A percentile compares a stretch with the other conserved stretches of the same genome.
Evolutionary conservation across 1,140 invertebrate genomes (phyloP).

Genomic region (Dermatophagoides farinae): DNA sequence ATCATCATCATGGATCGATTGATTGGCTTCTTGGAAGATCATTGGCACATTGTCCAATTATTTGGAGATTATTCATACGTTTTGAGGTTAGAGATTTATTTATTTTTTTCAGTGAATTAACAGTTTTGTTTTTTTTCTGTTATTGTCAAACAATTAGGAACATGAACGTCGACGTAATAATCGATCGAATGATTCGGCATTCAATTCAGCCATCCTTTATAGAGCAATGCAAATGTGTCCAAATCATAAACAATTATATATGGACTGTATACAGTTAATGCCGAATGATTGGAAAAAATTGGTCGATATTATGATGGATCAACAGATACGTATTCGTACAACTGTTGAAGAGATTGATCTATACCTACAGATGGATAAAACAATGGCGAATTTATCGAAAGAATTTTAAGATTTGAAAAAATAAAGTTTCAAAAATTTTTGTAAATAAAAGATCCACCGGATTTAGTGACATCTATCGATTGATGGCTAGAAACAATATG

Average conservation of each 20-base stretch:
- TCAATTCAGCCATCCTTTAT: constrained; percentile 27
- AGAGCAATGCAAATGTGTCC: constrained; percentile 28
- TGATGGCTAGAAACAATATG: too few species aligned
- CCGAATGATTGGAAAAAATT: constrained; percentile 24
- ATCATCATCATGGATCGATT: not conserved
- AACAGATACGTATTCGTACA: constrained; percentile 27
- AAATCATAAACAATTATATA: constrained; percentile 28
- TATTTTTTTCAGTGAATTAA: not conserved
- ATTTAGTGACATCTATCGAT: too few species aligned
- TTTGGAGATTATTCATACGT: constrained; percentile 20
- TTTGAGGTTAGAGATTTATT: constrained; percentile 15
- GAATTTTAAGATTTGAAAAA: not conserved
- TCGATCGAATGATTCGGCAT: constrained; percentile 3
- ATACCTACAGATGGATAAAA: constrained; percentile 18
- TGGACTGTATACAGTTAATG: constrained; percentile 26
- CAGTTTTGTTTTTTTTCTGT: not conserved
- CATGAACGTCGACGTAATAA: not conserved
- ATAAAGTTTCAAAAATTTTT: not conserved
- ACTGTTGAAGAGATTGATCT: constrained; percentile 30
- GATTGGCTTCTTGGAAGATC: not conserved
- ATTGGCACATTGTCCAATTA: constrained; percentile 7
- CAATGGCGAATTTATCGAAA: constrained; percentile 9
- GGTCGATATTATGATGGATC: constrained; percentile 28
- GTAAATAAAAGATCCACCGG: too few species aligned
- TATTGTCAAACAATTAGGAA: not conserved